These are phyloP conservation scores for Athrips mouffetella DNA, from an alignment of 2,888 invertebrate species.

Conservation along the genomic window DNA sequence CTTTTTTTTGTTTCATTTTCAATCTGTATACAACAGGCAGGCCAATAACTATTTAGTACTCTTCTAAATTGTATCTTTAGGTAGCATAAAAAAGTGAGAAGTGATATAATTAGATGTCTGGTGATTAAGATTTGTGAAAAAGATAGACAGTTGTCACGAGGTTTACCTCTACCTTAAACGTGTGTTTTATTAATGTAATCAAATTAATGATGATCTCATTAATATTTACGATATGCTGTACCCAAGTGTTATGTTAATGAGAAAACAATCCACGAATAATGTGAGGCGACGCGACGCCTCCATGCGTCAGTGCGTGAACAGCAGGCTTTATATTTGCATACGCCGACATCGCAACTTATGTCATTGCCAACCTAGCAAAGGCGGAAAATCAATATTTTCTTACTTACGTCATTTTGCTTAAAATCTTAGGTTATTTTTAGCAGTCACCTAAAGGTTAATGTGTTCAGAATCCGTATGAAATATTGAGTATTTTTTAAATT, in stretches of 20 bases:
- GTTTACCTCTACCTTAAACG: no score
- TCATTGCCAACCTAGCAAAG: constrained; percentile 43
- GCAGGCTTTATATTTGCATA: constrained; percentile 38
- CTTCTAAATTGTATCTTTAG: no score
- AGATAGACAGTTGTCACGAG: no score
- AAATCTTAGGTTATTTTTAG: constrained; percentile 18
- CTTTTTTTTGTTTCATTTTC: no score
- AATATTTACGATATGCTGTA: constrained; percentile 29
- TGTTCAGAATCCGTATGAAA: no score
- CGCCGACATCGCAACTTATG: constrained; percentile 37
- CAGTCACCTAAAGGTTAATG: no score
- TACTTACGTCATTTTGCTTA: constrained; percentile 18
- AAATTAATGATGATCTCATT: not conserved
- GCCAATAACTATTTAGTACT: no score
- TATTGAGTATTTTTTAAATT: no score
- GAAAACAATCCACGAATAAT: constrained; percentile 5
- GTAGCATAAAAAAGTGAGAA: not conserved
- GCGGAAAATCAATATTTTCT: constrained; percentile 32
- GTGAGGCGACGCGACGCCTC: constrained; percentile 15
- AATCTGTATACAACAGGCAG: no score
- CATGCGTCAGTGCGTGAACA: constrained; percentile 43
- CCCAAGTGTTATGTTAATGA: constrained; percentile 34
- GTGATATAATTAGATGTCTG: no score
- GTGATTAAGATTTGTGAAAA: no score
- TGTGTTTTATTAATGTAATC: not conserved